Base-by-base conservation (phyloP, 2,113 vertebrate species). In the Thomomys bottae region DNA sequence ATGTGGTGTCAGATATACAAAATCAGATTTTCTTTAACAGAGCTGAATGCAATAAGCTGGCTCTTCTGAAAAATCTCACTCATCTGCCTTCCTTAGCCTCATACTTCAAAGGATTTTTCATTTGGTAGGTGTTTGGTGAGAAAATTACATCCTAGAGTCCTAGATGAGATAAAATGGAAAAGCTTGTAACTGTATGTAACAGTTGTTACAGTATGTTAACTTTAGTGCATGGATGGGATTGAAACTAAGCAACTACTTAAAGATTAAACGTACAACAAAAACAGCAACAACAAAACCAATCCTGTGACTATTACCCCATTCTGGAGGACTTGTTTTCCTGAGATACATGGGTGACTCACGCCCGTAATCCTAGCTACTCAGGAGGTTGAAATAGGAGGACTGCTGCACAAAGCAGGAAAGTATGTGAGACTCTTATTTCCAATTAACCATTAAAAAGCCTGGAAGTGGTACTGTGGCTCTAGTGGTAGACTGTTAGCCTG, bases 21-120 rank as follows among this genome's bases (percentile, higher is more conserved):
- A 40, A 63, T 87, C 26, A 92, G 36, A 30, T 64, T 77, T 91
- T 87, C 77, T 91, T 84, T 24, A 87, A 61, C 42, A 89, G 85
- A 89, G 36, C 68, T 54, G 38, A 71, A 76, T 61, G 23, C 15
- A 90, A 21, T 18, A 23, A 38, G 24, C 57, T 87, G 70, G 1
- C 11, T 81, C 87, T 76, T 75, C 78, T 49, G 45, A 79, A 89
- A 81, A 83, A 40, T 23, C 64, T 67, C 72, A 21, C 15, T 66
- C 57, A 30, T 70, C 59, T 21, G 38, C 30, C 34, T 73, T 42
- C 63, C 54, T 71, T 67, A 64, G 61, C 15, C 70, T 88, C 36
- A 8, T 38, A 57, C n/a, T 73, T 73, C 36, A 68, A 78, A 54
- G 59, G 24, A 57, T 67, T 42, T 72, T 72, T 40, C 28, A 32